Evolutionary conservation across 2,797 vertebrate species (phyloP), one percentile per base, ranked within the genome.

Genomic region (Girardinus metallicus): DNA sequence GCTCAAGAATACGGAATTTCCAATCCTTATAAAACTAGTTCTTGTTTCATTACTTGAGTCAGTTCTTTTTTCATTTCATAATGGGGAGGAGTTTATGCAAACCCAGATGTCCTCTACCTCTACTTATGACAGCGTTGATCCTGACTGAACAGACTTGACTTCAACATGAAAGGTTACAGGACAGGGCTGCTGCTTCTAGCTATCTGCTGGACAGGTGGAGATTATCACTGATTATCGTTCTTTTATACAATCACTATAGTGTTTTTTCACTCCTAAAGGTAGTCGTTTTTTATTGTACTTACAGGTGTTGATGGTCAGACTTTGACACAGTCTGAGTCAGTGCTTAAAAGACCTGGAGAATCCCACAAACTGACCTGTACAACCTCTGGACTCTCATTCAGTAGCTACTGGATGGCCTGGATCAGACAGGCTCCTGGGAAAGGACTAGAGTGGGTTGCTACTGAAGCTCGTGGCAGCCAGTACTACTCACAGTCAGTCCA

Each of bases 161-260:
- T 43, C 23, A 70, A 11, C 23, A 70, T 70, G 66, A 43, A 13
- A 36, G 66, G 66, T 70, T 43, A 70, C 66, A 41, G 66, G 66
- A 43, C 66, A 70, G 39, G 36, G 39, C 66, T 70, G 66, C 66
- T 70, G 23, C 39, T 70, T 70, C 39, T 70, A 13, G 66, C 39
- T 70, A n/a, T 70, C 39, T 70, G 66, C 39, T 70, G 66, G 66
- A 41, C 36, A 70, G 66, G 66, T 70, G 23, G 66, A 70, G 34
- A 23, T 66, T 6, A 5, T 15, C 11, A 70, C 10, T n/a, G 62
- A 66, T 39, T 70, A 26, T 43, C 1, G 23, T 43, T 43, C 11
- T 4, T n/a, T n/a, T 43, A 7, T 43, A 8, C 11, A 26, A 12
- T 23, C 9, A 70, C 10, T 26, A 4, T 1, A 43, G 6, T 41